These are phyloP conservation scores for Zaprionus nigranus DNA, from an alignment of 1,140 invertebrate species.

Conservation along the genomic window DNA sequence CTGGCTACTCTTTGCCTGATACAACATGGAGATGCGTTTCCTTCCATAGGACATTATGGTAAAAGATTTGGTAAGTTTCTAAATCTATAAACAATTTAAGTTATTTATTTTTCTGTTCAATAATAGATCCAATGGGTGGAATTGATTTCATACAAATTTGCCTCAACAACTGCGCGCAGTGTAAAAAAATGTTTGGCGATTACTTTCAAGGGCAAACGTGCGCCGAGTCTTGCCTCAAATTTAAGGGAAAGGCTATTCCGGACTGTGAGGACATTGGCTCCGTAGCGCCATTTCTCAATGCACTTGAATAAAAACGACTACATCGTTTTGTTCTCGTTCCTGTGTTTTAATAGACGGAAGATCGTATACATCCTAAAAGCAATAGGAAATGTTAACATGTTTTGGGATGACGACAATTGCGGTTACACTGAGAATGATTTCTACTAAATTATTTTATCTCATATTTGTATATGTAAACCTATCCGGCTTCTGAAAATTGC, in stretches of 20 bases:
- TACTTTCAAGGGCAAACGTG: slow-evolving; percentile 94
- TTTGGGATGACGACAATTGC: slow-evolving; percentile 54
- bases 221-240: slow-evolving; percentile 92
- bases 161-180: slow-evolving; percentile 94
- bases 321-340: slow-evolving; percentile 1
- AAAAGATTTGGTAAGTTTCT: slow-evolving; percentile 73
- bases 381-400: slow-evolving; percentile 52
- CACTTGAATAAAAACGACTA: slow-evolving; percentile 60
- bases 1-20: slow-evolving; percentile 54
- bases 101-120: slow-evolving; percentile 1
- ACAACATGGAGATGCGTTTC: slow-evolving; percentile 55
- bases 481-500: background rate
- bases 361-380: slow-evolving; percentile 44
- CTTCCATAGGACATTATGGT: slow-evolving; percentile 70
- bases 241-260: slow-evolving; percentile 92
- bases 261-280: slow-evolving; percentile 93
- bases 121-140: slow-evolving; percentile 73
- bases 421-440: slow-evolving; percentile 35
- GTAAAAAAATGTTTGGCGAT: slow-evolving; percentile 93
- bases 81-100: background rate
- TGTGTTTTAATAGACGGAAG: slow-evolving; percentile 9
- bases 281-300: slow-evolving; percentile 92
- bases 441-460: background rate
- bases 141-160: slow-evolving; percentile 86
- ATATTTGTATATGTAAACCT: background rate